A percentile compares a stretch with the other conserved stretches of the same genome.
These are phyloP conservation scores for Oligia strigilis DNA, from an alignment of 2,888 invertebrate species.

Conservation along the genomic window DNA sequence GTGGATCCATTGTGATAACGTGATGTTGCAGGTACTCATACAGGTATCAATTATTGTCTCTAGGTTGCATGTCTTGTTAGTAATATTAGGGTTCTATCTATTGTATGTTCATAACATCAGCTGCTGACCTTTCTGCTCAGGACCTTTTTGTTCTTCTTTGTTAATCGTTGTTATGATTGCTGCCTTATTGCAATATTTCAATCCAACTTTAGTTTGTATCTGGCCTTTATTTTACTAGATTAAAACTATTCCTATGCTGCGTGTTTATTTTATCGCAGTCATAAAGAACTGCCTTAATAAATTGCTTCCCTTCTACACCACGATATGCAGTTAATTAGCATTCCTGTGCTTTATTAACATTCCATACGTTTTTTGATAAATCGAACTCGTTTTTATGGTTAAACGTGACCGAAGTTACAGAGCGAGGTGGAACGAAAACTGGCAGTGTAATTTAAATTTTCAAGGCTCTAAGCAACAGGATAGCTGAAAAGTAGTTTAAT, in stretches of 20 bases:
- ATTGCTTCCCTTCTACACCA: constrained; percentile 23
- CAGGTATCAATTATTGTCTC: constrained; percentile 49
- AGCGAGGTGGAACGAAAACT: constrained; percentile 33
- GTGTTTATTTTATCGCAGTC: constrained; percentile 19
- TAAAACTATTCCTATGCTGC: constrained; percentile 8
- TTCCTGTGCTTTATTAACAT: constrained; percentile 38
- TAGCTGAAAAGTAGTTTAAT: constrained; percentile 11
- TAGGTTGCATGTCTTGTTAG: constrained; percentile 48
- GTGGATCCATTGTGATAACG: constrained; percentile 53
- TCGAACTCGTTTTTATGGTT: constrained; percentile 41
- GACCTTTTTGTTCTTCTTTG: constrained; percentile 41
- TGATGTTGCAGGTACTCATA: constrained; percentile 36
- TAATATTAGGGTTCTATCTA: constrained; percentile 21
- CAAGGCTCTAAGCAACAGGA: constrained; percentile 40
- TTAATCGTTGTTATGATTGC: constrained; percentile 18
- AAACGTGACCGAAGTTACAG: constrained; percentile 43
- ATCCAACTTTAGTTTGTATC: not conserved
- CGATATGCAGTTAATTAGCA: constrained; percentile 41
- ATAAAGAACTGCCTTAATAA: constrained; percentile 10
- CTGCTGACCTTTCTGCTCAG: constrained; percentile 45
- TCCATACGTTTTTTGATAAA: constrained; percentile 39
- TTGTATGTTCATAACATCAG: constrained; percentile 48
- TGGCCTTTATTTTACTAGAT: not conserved
- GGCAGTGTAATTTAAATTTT: constrained; percentile 37
- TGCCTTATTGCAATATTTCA: constrained; percentile 6